phyloP scores from a whole-genome alignment of 2,888 invertebrate genomes.

The Cerastis rubricosa region DNA sequence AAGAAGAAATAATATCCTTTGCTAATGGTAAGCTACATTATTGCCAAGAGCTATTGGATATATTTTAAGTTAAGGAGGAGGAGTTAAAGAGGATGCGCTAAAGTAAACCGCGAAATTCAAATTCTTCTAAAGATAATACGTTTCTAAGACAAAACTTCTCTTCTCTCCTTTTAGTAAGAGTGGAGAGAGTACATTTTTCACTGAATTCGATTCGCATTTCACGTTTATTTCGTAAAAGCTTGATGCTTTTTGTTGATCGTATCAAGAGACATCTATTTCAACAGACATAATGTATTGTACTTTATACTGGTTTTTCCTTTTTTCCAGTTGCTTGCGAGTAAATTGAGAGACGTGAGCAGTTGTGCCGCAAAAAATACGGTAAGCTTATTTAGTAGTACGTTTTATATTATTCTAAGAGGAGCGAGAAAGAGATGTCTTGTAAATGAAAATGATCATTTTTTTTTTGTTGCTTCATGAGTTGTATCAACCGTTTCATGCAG shows the following conservation, averaged over 20 bases:
- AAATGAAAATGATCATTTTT: neutral
- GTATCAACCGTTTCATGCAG: neutral
- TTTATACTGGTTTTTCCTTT: slow-evolving; percentile 16
- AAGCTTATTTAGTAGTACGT: slow-evolving; percentile 10
- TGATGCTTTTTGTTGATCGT: slow-evolving; percentile 25
- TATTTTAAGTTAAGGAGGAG: neutral
- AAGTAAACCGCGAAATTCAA: no score
- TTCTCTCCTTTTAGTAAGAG: neutral
- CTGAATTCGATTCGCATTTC: slow-evolving; percentile 16
- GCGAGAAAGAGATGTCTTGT: neutral
- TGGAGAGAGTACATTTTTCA: slow-evolving; percentile 9
- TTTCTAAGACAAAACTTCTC: neutral
- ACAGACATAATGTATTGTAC: neutral
- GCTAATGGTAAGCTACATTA: neutral
- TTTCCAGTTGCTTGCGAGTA: slow-evolving; percentile 44
- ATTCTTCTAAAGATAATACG: no score
- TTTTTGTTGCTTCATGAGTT: neutral
- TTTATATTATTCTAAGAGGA: neutral
- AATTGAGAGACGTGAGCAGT: slow-evolving; percentile 23
- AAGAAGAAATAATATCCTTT: no score
- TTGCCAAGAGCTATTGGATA: neutral
- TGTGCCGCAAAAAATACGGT: slow-evolving; percentile 41
- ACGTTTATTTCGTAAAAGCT: slow-evolving; percentile 25
- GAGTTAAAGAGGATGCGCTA: no score
- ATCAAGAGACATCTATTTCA: neutral